Conservation (phyloP, 2,113 vertebrate genomes). For the Anser brachyrhynchus region DNA sequence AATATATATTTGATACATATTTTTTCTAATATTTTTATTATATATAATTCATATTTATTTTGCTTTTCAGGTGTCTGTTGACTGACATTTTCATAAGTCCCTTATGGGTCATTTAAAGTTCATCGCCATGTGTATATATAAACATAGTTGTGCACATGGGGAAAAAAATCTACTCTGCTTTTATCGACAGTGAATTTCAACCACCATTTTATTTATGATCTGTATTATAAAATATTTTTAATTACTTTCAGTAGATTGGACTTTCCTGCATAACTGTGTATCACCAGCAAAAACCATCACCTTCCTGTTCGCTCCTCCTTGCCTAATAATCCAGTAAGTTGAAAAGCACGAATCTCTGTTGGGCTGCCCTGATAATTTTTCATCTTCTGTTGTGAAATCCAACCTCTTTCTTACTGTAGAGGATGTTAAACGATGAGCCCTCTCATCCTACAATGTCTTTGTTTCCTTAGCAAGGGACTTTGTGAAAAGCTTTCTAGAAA, state of each 20-base stretch:
- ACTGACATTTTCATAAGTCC: neutral
- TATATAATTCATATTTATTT: neutral
- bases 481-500: neutral
- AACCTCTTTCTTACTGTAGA: neutral
- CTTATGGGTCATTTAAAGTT: neutral
- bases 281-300: neutral
- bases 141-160: neutral
- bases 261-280: neutral
- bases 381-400: neutral
- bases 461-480: neutral
- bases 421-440: neutral
- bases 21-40: neutral
- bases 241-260: neutral
- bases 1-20: too few species aligned
- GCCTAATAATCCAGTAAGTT: neutral
- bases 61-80: neutral
- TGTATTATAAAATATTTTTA: neutral
- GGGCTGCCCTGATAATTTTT: neutral
- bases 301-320: neutral
- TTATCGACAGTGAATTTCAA: neutral
- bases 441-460: neutral
- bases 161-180: neutral
- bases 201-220: neutral
- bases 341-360: neutral
- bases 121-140: neutral